A percentile compares a stretch with the other conserved stretches of the same genome.
Conservation (phyloP, 2,797 vertebrate genomes). For the Choloepus didactylus region DNA sequence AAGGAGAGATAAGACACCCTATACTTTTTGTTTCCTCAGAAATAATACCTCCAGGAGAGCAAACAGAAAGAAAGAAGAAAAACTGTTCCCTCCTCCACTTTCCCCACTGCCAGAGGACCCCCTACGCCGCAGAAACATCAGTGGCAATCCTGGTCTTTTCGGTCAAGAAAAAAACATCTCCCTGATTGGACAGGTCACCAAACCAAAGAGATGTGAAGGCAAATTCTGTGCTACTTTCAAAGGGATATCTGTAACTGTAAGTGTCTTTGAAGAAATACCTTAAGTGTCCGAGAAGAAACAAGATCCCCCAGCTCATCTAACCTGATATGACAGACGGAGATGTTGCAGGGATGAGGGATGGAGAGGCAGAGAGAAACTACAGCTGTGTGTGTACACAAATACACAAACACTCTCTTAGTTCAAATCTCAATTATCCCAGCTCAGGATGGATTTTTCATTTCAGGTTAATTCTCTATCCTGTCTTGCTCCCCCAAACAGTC, state of each 20-base stretch:
- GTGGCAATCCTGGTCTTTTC: slow-evolving; percentile 89
- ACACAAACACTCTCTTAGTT: neutral
- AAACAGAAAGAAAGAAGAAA: slow-evolving; percentile 93
- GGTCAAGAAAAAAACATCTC: slow-evolving; percentile 89
- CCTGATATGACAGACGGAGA: neutral
- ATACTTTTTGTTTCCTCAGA: slow-evolving; percentile 79
- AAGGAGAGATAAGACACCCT: neutral
- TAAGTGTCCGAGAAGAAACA: neutral
- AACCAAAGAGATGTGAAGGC: slow-evolving; percentile 94
- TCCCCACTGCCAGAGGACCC: slow-evolving; percentile 95
- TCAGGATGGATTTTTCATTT: slow-evolving; percentile 24
- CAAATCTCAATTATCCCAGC: neutral
- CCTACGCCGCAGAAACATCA: slow-evolving; percentile 89
- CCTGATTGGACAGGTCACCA: slow-evolving; percentile 84
- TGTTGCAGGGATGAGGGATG: neutral
- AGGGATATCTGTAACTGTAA: slow-evolving; percentile 92
- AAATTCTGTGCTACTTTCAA: slow-evolving; percentile 91
- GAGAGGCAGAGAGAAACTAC: neutral
- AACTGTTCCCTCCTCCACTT: slow-evolving; percentile 94
- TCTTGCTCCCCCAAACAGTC: neutral
- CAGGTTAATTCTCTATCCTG: neutral
- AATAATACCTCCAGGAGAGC: slow-evolving; percentile 92
- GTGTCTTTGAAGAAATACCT: slow-evolving; percentile 70
- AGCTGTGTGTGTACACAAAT: neutral
- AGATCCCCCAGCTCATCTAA: neutral